phyloP scores from a whole-genome alignment of 2,113 vertebrate genomes.

The Catharus bicknelli region DNA sequence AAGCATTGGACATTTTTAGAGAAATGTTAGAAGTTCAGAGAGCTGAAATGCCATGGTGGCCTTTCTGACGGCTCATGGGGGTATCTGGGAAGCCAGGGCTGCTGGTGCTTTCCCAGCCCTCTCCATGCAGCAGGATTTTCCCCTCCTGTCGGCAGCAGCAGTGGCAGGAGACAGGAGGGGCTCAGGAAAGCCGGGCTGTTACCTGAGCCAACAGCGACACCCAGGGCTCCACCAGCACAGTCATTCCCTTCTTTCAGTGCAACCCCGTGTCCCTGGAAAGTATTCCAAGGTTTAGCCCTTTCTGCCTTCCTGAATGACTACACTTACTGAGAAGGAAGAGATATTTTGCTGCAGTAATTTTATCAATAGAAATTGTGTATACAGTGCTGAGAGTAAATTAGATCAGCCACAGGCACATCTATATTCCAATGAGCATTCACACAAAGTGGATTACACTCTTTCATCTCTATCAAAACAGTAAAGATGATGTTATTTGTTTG shows the following conservation, averaged over 20 bases:
- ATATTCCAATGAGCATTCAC: not conserved
- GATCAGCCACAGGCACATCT: not conserved
- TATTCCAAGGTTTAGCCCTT: not conserved
- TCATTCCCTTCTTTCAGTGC: not conserved
- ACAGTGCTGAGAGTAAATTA: not conserved
- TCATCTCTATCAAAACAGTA: not conserved
- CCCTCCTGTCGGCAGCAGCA: not conserved
- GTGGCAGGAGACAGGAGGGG: not conserved
- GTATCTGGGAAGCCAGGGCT: not conserved
- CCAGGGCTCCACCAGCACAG: constrained; percentile 21
- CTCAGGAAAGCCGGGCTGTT: not conserved
- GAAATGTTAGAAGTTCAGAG: not conserved
- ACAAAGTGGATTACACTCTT: not conserved
- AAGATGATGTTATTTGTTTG: not conserved
- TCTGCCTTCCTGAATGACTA: not conserved
- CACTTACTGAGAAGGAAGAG: not conserved
- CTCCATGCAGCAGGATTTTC: not conserved
- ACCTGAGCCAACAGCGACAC: constrained; percentile 65
- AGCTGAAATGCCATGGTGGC: not conserved
- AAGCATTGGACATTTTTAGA: not conserved
- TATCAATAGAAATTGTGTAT: not conserved
- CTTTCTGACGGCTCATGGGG: not conserved
- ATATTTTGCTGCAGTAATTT: not conserved
- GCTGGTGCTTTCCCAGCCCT: not conserved
- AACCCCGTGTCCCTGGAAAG: not conserved